phyloP scores from a whole-genome alignment of 2,888 invertebrate genomes.

The Stictocephala bisonia region DNA sequence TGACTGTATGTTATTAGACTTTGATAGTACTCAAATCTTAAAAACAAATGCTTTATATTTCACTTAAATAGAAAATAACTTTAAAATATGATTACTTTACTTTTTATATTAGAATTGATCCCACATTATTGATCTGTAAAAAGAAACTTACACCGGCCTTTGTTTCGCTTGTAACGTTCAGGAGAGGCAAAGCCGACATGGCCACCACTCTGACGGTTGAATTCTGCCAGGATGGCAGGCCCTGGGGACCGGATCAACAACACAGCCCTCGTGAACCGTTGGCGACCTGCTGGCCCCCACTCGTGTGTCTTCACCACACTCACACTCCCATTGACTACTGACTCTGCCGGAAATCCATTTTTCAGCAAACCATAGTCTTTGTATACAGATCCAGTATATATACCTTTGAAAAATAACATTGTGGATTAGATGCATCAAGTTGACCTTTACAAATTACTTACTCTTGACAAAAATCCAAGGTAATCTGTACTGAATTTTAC shows the following conservation, averaged over 20 bases:
- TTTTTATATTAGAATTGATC: too few species aligned
- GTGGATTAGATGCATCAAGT: too few species aligned
- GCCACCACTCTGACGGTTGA: slow-evolving; percentile 82
- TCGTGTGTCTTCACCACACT: slow-evolving; percentile 85
- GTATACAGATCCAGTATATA: slow-evolving; percentile 83
- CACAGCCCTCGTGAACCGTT: slow-evolving; percentile 74
- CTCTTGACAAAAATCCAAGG: too few species aligned
- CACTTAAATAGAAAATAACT: too few species aligned
- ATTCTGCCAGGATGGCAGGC: slow-evolving; percentile 81
- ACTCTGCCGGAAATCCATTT: slow-evolving; percentile 85
- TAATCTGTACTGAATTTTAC: too few species aligned
- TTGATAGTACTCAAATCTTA: too few species aligned
- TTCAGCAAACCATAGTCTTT: slow-evolving; percentile 82
- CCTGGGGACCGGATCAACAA: slow-evolving; percentile 78
- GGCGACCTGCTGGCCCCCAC: slow-evolving; percentile 71
- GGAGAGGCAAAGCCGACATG: slow-evolving; percentile 83
- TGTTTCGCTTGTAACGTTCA: slow-evolving; percentile 72
- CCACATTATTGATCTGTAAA: too few species aligned
- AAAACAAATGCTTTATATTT: too few species aligned
- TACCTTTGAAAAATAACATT: too few species aligned
- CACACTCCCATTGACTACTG: slow-evolving; percentile 79
- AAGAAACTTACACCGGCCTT: slow-evolving; percentile 68
- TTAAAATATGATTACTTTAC: too few species aligned
- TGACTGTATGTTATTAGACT: too few species aligned
- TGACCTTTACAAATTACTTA: too few species aligned